Evolutionary conservation across 2,113 vertebrate species (phyloP).

Genomic region (Cephalopholis sonnerati): DNA sequence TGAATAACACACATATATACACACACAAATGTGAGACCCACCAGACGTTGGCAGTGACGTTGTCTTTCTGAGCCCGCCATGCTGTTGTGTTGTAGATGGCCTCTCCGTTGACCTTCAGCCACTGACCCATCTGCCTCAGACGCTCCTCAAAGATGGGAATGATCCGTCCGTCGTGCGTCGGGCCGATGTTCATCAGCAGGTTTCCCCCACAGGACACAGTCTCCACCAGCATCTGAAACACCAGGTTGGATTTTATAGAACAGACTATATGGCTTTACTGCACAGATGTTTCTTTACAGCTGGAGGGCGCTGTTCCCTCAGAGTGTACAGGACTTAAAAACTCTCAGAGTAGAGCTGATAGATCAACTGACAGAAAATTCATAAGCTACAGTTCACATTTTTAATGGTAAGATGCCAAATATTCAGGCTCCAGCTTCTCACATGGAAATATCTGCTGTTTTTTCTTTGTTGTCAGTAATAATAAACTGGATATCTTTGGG

Average conservation of each 20-base stretch:
- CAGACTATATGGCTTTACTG: background rate
- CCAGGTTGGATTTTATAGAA: background rate
- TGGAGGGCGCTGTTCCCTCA: background rate
- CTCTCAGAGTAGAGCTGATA: no score
- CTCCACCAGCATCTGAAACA: constrained; percentile 86
- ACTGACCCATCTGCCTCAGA: constrained; percentile 91
- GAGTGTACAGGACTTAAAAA: background rate
- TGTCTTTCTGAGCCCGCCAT: constrained; percentile 94
- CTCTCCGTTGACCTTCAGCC: constrained; percentile 92
- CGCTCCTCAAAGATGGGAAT: constrained; percentile 92
- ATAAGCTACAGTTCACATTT: no score
- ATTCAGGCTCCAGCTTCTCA: background rate
- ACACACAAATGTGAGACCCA: constrained; percentile 65
- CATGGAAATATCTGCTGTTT: background rate
- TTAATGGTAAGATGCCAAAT: no score
- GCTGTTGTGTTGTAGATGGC: constrained; percentile 91
- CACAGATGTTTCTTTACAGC: background rate
- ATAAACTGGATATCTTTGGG: background rate
- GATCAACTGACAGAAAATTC: no score
- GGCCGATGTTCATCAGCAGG: constrained; percentile 94
- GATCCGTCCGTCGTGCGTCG: constrained; percentile 91
- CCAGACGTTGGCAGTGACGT: constrained; percentile 86
- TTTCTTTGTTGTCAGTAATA: background rate
- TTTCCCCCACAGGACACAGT: constrained; percentile 97
- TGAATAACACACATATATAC: no score